phyloP scores from a whole-genome alignment of 2,888 invertebrate genomes.

The Erebia aethiops region DNA sequence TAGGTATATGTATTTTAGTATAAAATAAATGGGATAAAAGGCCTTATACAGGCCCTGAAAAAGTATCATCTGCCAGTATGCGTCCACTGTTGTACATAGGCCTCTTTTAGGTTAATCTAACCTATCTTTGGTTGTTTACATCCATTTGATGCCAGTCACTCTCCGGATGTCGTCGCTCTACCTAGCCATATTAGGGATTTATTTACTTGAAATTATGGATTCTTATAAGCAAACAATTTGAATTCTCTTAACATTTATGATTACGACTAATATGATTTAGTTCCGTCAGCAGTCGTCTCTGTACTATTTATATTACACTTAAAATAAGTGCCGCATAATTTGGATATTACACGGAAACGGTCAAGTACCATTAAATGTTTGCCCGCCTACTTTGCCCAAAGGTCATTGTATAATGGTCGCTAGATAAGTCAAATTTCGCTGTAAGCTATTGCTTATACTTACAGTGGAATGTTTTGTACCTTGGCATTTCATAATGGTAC shows the following conservation, averaged over 20 bases:
- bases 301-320: background rate
- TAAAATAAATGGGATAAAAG: too few relatives aligned
- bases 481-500: conserved; percentile 67
- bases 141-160: too few relatives aligned
- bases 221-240: too few relatives aligned
- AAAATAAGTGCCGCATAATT: conserved; percentile 10
- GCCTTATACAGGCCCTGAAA: too few relatives aligned
- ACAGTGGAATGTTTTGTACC: conserved; percentile 58
- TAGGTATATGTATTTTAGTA: too few relatives aligned
- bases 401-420: conserved; percentile 33
- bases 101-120: too few relatives aligned
- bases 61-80: too few relatives aligned
- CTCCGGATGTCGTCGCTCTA: too few relatives aligned
- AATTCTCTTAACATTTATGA: too few relatives aligned
- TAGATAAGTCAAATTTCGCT: conserved; percentile 42
- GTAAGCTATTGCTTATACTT: conserved; percentile 38
- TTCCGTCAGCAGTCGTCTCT: background rate
- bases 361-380: conserved; percentile 25
- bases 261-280: background rate
- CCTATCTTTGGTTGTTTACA: too few relatives aligned
- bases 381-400: conserved; percentile 33
- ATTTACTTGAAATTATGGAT: background rate
- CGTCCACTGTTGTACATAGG: too few relatives aligned
- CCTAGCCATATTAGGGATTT: too few relatives aligned
- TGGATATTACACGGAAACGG: conserved; percentile 28